Percentiles rank a stretch among this genome's conserved stretches.
phyloP scores from a whole-genome alignment of 2,797 vertebrate species.

The Neosilurus hyrtlii region DNA sequence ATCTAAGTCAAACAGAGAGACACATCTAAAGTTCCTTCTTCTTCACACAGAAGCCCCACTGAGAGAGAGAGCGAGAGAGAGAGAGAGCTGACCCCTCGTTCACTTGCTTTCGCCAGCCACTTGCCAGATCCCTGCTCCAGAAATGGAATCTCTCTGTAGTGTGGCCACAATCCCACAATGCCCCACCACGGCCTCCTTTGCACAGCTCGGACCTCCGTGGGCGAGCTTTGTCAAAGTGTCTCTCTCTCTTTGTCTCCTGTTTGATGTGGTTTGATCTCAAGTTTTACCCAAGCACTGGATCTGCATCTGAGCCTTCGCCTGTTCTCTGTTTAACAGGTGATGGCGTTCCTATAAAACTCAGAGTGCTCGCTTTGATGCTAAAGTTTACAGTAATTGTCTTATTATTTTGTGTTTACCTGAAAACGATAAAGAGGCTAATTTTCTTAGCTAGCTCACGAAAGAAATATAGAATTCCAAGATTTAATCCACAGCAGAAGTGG shows the following conservation, averaged over 20 bases:
- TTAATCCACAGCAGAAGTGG: background rate
- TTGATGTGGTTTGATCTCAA: constrained; percentile 35
- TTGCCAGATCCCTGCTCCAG: constrained; percentile 24
- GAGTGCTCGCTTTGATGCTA: constrained; percentile 4
- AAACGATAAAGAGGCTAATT: background rate
- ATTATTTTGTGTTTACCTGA: constrained; percentile 11
- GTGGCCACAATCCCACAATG: constrained; percentile 39
- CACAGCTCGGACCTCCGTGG: constrained; percentile 36
- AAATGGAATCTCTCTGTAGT: constrained; percentile 43
- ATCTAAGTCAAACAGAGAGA: constrained; percentile 3
- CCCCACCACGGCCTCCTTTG: constrained; percentile 24
- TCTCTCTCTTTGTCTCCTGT: constrained; percentile 32
- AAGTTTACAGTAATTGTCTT: constrained; percentile 22
- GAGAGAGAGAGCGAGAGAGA: constrained; percentile 15
- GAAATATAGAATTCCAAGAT: background rate
- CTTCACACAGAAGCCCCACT: constrained; percentile 3
- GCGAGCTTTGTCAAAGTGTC: constrained; percentile 38
- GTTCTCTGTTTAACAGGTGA: constrained; percentile 31
- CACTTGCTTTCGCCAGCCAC: background rate
- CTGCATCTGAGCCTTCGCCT: constrained; percentile 1
- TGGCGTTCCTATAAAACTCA: constrained; percentile 6
- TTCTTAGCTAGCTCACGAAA: background rate
- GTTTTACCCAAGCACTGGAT: constrained; percentile 19
- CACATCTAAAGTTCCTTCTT: background rate
- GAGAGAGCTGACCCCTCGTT: constrained; percentile 41